Evolutionary conservation across 92 coral and sea anemone species (phyloP), one percentile per base, ranked within the genome.

Genomic region (Phymanthus crucifer): DNA sequence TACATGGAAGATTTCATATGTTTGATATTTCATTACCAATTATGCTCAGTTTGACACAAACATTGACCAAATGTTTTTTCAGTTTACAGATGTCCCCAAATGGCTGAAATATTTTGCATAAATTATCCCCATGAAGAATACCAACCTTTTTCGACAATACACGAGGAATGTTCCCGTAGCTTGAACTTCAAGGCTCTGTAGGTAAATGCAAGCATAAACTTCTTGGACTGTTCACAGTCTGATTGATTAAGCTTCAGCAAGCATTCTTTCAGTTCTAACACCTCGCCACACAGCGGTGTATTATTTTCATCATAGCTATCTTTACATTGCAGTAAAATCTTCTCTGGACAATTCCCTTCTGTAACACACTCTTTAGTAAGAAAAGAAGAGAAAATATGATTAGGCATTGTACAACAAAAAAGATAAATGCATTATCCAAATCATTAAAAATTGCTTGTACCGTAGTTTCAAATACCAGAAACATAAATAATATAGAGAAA

Each of bases 251-350:
- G 80, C 58, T 36, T 32, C 6, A 48, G 6, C 29, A 88, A 74
- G 31, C 93, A 91, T n/a, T 75, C 77, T 26, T 81, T 76, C 31
- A 91, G 66, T 73, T 86, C 83, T 21, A 77, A 23, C 13, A 89
- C 89, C 71, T 89, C 91, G 31, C 85, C 84, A 74, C 96, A 91
- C 18, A 86, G 54, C 32, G 86, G 86, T 19, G 76, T 18, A 2
- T 83, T 79, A 65, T 89, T 85, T 36, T 89, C 90, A 57, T 91
- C 83, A 76, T 72, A 87, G 40, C 78, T 73, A 17, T 82, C 72
- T 47, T 72, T 71, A 48, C 90, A 87, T 34, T 40, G 46, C 12
- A 47, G 75, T 34, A 84, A 74, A 32, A 77, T 47, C 21, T 71
- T 82, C 72, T 77, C 84, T 21, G 85, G 72, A 47, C 85, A 81